Conservation (phyloP, 2,113 vertebrate species). For the Tricholaema leucomelas region DNA sequence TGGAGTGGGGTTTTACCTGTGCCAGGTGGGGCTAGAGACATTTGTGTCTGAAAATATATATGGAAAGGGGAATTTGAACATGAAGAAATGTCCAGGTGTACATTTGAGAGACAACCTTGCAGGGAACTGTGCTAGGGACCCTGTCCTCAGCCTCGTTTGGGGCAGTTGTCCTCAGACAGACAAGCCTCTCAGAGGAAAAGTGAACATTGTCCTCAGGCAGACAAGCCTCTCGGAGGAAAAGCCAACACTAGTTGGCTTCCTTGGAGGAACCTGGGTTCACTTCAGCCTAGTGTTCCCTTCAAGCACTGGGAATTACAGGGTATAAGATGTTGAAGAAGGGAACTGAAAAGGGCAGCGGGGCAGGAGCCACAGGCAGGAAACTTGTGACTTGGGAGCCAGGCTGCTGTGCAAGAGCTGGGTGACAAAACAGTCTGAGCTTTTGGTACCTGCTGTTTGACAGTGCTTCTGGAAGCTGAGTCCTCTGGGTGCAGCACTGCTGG, state of each 20-base stretch:
- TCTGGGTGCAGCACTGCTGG: fast-evolving
- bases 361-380: neutral
- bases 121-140: neutral
- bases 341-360: neutral
- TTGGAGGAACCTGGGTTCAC: neutral
- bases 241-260: fast-evolving
- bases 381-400: neutral
- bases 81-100: neutral
- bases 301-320: neutral
- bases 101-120: neutral
- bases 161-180: fast-evolving
- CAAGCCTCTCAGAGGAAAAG: neutral
- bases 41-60: neutral
- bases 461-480: neutral
- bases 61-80: neutral
- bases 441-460: fast-evolving
- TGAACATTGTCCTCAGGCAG: fast-evolving
- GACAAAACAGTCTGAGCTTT: neutral
- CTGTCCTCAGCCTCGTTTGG: neutral
- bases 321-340: neutral
- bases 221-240: neutral
- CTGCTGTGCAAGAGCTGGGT: neutral
- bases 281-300: neutral
- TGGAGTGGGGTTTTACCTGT: neutral
- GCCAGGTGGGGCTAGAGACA: neutral